Evolutionary conservation across 2,113 vertebrate genomes (phyloP).

Genomic region (Pygoscelis adeliae): DNA sequence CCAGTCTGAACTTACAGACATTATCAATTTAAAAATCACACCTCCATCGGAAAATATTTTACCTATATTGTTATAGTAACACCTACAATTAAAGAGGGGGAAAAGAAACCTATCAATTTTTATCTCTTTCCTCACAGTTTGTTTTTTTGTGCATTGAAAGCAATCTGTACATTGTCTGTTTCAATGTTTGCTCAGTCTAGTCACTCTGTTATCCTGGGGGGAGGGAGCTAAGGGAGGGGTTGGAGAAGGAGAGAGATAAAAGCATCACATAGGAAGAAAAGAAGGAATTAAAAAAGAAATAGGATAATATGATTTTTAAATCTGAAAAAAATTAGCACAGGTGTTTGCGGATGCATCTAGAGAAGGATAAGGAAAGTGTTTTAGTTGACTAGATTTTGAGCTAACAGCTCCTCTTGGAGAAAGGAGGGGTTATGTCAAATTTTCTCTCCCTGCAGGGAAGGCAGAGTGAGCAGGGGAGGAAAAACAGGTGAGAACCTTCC

Average conservation of each 20-base stretch:
- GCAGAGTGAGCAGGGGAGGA: background rate
- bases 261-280: background rate
- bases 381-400: background rate
- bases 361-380: background rate
- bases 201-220: background rate
- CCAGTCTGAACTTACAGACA: background rate
- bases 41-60: background rate
- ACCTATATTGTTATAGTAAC: background rate
- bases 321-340: background rate
- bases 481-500: background rate
- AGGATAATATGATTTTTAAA: background rate
- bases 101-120: background rate
- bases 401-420: background rate
- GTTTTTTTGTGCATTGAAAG: background rate
- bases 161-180: background rate
- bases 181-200: background rate
- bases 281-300: background rate
- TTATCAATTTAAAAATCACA: background rate
- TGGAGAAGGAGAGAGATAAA: background rate
- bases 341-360: background rate
- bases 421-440: background rate
- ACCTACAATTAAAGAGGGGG: accelerated
- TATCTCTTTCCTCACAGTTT: background rate
- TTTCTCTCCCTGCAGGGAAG: background rate
- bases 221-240: background rate